Evolutionary conservation across 2,113 vertebrate species (phyloP), one percentile per base, ranked within the genome.

Genomic region (Ophthalmolycus amberensis): DNA sequence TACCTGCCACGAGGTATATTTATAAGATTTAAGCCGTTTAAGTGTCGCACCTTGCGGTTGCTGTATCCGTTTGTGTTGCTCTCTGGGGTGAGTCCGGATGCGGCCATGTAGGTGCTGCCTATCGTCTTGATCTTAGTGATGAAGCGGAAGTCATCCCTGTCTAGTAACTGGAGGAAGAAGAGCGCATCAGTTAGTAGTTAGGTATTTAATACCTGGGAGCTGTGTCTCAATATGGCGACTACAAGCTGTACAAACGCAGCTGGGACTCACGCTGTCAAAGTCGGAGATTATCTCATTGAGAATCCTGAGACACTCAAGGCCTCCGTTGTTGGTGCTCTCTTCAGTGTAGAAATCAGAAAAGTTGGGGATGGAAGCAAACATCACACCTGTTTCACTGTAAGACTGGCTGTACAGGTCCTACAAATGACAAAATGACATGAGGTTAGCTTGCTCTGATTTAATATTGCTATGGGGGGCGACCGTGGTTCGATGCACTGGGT

Each of bases 41-140:
- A 50, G 22, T 15, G 44, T 71, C 38, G 52, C 85, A 97, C 96
- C 95, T 96, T 96, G 80, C 80, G 92, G 81, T 87, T 94, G 65
- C 84, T 76, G 4, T 95, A 97, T 22, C 95, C 96, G 0, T 97
- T 95, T 1, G 90, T 93, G 88, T 90, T 95, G 81, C 91, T 94
- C 79, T 95, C 94, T 3, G 95, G 94, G 0, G 94, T 98, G 77
- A 99, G 96, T 4, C 98, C 98, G 0, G 98, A 99, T 3, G 98
- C 98, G 0, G 98, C 98, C 98, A 99, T 99, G 67, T 99, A 99
- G 50, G 98, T 99, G 93, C 98, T 99, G 80, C 98, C 98, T 3
- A 99, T 99, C 9, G 97, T 99, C 91, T 99, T 99, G 88, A 99
- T 99, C 90, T 99, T 99, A 63, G 98, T 99, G 91, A 99, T 99